Percentiles rank a stretch among this genome's conserved stretches.
Evolutionary conservation across 2,888 invertebrate species (phyloP).

Genomic region (Enoplolaimus lenunculus): DNA sequence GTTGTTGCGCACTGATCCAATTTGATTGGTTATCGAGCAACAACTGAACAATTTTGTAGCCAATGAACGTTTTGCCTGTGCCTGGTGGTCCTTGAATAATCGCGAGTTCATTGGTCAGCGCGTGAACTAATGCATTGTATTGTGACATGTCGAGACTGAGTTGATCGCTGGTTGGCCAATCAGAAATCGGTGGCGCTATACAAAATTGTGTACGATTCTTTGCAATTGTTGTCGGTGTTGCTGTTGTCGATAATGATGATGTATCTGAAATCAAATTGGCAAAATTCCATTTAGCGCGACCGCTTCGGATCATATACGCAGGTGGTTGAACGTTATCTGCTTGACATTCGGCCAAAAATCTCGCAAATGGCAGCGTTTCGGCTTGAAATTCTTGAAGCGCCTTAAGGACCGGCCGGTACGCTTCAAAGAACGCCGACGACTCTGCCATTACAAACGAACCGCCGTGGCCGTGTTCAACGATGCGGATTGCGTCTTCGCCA

Average conservation of each 20-base stretch:
- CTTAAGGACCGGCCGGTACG: constrained; percentile 58
- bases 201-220: not conserved
- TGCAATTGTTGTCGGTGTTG: not conserved
- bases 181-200: not conserved
- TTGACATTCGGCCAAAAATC: constrained; percentile 32
- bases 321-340: not conserved
- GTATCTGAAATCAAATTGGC: not conserved
- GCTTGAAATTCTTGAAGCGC: constrained; percentile 53
- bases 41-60: constrained; percentile 57
- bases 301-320: not conserved
- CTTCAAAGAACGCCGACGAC: constrained; percentile 64
- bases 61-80: constrained; percentile 68
- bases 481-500: not conserved
- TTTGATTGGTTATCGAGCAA: constrained; percentile 48
- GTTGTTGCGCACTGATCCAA: constrained; percentile 35
- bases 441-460: constrained; percentile 52
- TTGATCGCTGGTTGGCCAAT: constrained; percentile 47
- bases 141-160: constrained; percentile 56
- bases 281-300: not conserved
- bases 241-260: no score
- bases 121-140: constrained; percentile 53
- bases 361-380: constrained; percentile 35
- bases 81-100: constrained; percentile 76
- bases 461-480: not conserved
- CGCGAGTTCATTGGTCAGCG: constrained; percentile 57